phyloP scores from a whole-genome alignment of 37 sponge, comb jelly and placozoan genomes.

The Geodia barretti region DNA sequence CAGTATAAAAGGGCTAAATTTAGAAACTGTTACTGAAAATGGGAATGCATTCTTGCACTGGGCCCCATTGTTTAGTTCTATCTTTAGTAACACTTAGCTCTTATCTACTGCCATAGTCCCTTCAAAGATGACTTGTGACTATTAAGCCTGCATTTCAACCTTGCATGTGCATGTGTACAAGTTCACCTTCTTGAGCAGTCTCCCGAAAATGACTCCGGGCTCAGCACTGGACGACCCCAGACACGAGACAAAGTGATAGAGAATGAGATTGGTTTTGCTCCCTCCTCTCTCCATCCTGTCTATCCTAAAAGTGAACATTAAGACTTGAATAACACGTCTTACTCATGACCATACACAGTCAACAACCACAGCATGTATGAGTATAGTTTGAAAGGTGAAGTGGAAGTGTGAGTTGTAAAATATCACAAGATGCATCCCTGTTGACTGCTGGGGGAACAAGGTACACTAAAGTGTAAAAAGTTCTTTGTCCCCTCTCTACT shows the following conservation, averaged over 20 bases:
- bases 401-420: too few relatives aligned
- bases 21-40: too few relatives aligned
- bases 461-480: too few relatives aligned
- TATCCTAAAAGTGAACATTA: slow-evolving; percentile 3
- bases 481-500: too few relatives aligned
- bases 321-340: not conserved
- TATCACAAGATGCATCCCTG: too few relatives aligned
- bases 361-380: too few relatives aligned
- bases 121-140: not conserved
- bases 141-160: not conserved
- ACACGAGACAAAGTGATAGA: slow-evolving; percentile 59
- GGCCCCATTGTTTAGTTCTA: not conserved
- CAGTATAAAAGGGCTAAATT: too few relatives aligned
- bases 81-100: not conserved
- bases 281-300: not conserved
- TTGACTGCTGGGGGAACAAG: too few relatives aligned
- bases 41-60: too few relatives aligned
- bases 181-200: slow-evolving; percentile 63
- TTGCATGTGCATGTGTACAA: not conserved
- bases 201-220: slow-evolving; percentile 25
- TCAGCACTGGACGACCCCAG: slow-evolving; percentile 50
- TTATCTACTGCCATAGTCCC: not conserved
- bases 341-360: too few relatives aligned
- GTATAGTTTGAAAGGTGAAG: too few relatives aligned
- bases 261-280: slow-evolving; percentile 19